Evolutionary conservation across 2,888 invertebrate genomes (phyloP).

Genomic region (Aspidapion aeneum): DNA sequence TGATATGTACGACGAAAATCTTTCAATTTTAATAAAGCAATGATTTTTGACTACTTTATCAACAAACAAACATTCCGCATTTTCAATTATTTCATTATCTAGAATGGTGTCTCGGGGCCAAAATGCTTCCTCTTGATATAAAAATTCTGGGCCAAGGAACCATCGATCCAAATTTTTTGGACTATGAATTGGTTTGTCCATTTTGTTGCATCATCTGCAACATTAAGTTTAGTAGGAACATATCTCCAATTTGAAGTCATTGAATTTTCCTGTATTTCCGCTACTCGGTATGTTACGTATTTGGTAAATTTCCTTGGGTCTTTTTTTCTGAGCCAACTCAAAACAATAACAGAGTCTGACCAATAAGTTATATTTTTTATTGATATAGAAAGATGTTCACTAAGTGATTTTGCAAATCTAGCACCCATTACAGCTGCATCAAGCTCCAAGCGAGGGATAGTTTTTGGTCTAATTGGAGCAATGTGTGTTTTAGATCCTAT

Average conservation of each 20-base stretch:
- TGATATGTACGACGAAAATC: no score
- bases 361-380: conserved; percentile 24
- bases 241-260: conserved; percentile 28
- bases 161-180: background rate
- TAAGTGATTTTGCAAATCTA: conserved; percentile 17
- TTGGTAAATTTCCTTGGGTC: conserved; percentile 28
- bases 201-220: conserved; percentile 30
- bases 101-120: no score
- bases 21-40: no score
- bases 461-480: conserved; percentile 29
- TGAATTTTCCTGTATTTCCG: conserved; percentile 23
- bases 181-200: conserved; percentile 5
- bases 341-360: conserved; percentile 32
- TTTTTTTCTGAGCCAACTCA: conserved; percentile 30
- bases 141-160: background rate
- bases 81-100: no score
- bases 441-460: conserved; percentile 28
- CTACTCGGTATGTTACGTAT: conserved; percentile 29
- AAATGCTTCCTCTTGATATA: background rate
- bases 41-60: no score
- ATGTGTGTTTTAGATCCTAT: conserved; percentile 29
- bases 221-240: conserved; percentile 27
- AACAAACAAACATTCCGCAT: no score
- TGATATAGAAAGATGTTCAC: conserved; percentile 15
- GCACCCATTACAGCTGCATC: conserved; percentile 26